Base-by-base conservation (phyloP, 2,797 vertebrate species). In the Florisuga fusca region DNA sequence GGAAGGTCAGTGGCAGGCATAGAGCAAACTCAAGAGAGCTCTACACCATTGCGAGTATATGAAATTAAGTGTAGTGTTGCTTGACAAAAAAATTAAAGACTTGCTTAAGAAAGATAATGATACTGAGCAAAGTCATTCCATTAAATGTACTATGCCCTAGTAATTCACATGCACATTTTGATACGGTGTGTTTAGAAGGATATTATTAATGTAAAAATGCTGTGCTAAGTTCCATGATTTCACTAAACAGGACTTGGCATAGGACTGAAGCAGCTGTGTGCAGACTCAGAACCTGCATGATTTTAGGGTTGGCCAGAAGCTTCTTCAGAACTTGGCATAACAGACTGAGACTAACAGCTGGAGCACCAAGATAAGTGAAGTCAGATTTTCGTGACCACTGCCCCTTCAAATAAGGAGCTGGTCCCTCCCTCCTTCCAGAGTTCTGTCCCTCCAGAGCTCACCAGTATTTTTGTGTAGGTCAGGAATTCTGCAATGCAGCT, bases 41-140 rank as follows among this genome's bases (percentile, higher is more conserved):
- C 72, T 64, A 63, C 26, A 43, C 15, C 50, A 58, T 74, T 74
- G 64, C 72, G 6, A 87, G 48, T 13, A 79, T 2, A 1, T 67
- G 71, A 90, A 94, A 91, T 88, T 67, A 84, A 89, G 54, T n/a
- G 31, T 59, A 59, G 25, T 7, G 20, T 66, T 94, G 66, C 69
- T 62, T 79, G 48, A 69, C 7, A 7, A 36, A 81, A 81, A 87
- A 87, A 85, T 41, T 73, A 67, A 75, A 55, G 16, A 25, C 43
- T 73, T 68, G 36, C 19, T 36, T 72, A 62, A 89, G 50, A 79
- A 91, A 71, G 19, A 12, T 33, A 45, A 63, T 27, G 23, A 59
- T 50, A 63, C 9, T 9, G 31, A 90, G 74, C 50, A 71, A 15
- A 19, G 33, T 63, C 61, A 68, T 87, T 71, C 61, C 53, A 31